Evolutionary conservation across 2,888 invertebrate species (phyloP), one percentile per base, ranked within the genome.

Genomic region (Callimorpha dominula): DNA sequence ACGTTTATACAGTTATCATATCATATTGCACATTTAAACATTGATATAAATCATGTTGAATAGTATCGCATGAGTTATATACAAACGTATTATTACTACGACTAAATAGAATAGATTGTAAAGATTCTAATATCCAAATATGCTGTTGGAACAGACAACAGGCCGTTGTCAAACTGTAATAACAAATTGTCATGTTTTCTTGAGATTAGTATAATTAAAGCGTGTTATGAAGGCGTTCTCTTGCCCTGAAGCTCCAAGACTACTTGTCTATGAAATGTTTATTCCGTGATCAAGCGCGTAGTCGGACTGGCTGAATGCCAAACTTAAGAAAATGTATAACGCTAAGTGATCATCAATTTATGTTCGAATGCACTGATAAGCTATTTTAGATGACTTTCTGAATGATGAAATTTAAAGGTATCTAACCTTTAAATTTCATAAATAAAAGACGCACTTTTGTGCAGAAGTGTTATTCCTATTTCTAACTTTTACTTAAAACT

Each of bases 171-270:
- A 50, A 65, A 65, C 17, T 17, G 50, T 50, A 6, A 40, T 17
- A 65, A 20, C 31, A 60, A 50, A 65, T 65, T 50, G 65, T 11
- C 65, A 40, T 60, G 60, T 60, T 60, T 31, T 31, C 60, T 60
- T 60, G 60, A 60, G 60, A 60, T 60, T 60, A 31, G 14, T 31
- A 60, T 31, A 31, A 14, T 31, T 14, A 57, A 57, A 20, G 43
- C 17, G 17, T 17, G 7, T 43, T 20, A 11, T 46, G 46, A 11
- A 54, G n/a, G n/a, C n/a, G 9, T 57, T 57, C 20, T 4, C 20
- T 57, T 57, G 57, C 57, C 20, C 20, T 5, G 20, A 57, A 57
- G 5, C 31, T 31, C 31, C 31, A 31, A 31, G 31, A 31, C 31
- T 57, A 31, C 31, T 57, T 20, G 4, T 57, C 57, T 57, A 57